Evolutionary conservation across 2,888 invertebrate genomes (phyloP).

Genomic region (Oxyteleia sp.): DNA sequence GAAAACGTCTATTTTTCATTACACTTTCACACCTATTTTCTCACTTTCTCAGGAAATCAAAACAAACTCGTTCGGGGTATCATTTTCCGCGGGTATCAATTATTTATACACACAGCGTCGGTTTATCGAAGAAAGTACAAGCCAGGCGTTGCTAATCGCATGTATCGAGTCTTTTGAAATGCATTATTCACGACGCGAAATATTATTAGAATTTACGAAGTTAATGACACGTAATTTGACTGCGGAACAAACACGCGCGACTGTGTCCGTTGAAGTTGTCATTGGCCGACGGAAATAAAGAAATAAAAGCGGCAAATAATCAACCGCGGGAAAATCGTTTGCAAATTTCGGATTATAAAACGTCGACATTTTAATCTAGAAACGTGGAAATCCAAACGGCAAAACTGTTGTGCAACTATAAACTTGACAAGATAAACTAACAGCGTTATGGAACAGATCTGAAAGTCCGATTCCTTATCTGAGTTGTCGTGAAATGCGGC

Average conservation of each 20-base stretch:
- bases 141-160: conserved; percentile 9
- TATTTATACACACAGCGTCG: conserved; percentile 12
- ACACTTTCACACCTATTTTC: conserved; percentile 55
- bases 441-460: conserved; percentile 44
- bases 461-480: conserved; percentile 65
- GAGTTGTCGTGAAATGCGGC: conserved; percentile 27
- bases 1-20: conserved; percentile 22
- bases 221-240: conserved; percentile 20
- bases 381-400: conserved; percentile 40
- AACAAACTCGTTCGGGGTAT: not conserved
- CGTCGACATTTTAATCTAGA: conserved; percentile 44
- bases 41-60: conserved; percentile 34
- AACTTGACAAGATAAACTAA: conserved; percentile 55
- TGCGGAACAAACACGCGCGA: conserved; percentile 2
- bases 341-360: conserved; percentile 34
- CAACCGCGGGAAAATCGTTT: not conserved
- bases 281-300: not conserved
- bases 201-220: conserved; percentile 9
- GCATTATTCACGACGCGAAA: not conserved
- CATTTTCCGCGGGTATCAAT: conserved; percentile 38
- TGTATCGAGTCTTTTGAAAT: conserved; percentile 4
- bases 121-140: conserved; percentile 30
- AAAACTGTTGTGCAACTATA: conserved; percentile 26
- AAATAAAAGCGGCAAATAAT: too few species aligned
- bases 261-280: not conserved